Evolutionary conservation across 1,140 invertebrate genomes (phyloP), one percentile per base, ranked within the genome.

Genomic region (Drosophila nebulosa): DNA sequence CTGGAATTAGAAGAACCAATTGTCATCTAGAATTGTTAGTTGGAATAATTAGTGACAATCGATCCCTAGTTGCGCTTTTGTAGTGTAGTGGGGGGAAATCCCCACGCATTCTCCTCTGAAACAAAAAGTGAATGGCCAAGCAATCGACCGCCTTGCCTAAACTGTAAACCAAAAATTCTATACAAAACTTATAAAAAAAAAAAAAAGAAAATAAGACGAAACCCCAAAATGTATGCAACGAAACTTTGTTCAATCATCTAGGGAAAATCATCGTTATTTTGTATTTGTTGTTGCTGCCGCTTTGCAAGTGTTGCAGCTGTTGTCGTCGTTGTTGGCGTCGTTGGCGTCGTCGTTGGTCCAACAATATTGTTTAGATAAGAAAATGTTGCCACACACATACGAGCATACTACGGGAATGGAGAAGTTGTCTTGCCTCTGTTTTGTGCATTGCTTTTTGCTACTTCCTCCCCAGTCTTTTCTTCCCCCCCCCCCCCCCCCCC

Each of bases 291-390:
- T 50, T 75, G 71, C 36, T 42, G 71, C 35, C 62, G 59, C 70
- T 74, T 67, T 68, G 69, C 52, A 52, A 52, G 68, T 72, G 69
- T 69, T 72, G 30, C 62, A 72, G 58, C 71, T 36, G 64, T 10
- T 32, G 27, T 30, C 12, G 55, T 27, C 52, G 3, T 55, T 56
- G 3, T 55, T 56, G 69, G 51, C 53, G 57, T 60, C 35, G 35
- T 63, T 32, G 57, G 35, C 42, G 50, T 24, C 18, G 30, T 36
- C 58, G 59, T 46, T 6, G 14, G 39, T 60, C 69, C 80, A 81
- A 81, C 80, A 81, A 81, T 83, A 81, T 84, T 84, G 80, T 84
- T 84, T 84, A 84, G 79, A 84, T 84, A 84, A 84, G 79, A 84
- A 85, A 85, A 85, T 79, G 80, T 85, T 79, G 56, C 64, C 32